phyloP scores from a whole-genome alignment of 1,140 invertebrate genomes.

The Ctenoplectra terminalis region DNA sequence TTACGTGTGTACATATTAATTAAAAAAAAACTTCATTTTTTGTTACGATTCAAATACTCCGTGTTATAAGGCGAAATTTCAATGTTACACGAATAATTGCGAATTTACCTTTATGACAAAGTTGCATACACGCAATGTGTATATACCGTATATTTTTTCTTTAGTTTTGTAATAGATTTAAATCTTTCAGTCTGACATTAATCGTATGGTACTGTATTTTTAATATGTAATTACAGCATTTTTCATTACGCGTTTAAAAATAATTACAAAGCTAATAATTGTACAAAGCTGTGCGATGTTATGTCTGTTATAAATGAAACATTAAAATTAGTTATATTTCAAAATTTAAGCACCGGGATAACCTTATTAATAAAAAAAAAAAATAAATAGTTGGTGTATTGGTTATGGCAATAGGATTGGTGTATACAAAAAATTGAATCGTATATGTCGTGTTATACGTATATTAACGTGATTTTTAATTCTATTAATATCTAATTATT shows the following conservation, averaged over 20 bases:
- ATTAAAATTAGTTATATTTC: neutral
- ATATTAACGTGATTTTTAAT: neutral
- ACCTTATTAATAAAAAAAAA: neutral
- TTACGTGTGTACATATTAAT: neutral
- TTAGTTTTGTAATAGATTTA: neutral
- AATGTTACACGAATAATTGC: neutral
- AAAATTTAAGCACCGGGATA: neutral
- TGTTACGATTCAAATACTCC: neutral
- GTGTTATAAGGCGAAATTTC: neutral
- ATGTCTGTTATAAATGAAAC: neutral
- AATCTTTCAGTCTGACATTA: neutral
- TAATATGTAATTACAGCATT: neutral
- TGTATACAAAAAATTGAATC: neutral
- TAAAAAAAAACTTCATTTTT: neutral
- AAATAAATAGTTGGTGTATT: neutral
- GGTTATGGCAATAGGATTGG: neutral
- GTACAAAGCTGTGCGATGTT: neutral
- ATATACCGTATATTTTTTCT: neutral
- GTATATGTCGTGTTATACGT: neutral
- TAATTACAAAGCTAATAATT: neutral
- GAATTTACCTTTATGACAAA: neutral
- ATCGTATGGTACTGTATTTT: neutral
- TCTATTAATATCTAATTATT: neutral
- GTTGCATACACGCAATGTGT: too few relatives aligned
- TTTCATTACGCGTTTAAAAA: neutral